These are phyloP conservation scores for Ophiodon elongatus DNA, from an alignment of 2,113 vertebrate genomes.

Conservation along the genomic window DNA sequence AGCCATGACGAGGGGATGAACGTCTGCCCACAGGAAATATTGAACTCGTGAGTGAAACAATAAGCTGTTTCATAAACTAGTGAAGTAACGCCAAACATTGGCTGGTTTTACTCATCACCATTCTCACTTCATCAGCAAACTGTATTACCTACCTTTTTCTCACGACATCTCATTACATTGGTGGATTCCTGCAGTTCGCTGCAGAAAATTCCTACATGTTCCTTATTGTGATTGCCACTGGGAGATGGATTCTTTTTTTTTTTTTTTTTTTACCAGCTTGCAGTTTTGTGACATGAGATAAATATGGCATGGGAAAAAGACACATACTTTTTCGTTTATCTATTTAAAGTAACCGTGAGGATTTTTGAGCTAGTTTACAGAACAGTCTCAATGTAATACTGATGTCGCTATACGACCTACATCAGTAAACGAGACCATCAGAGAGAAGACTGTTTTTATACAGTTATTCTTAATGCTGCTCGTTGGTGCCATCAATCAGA, in stretches of 20 bases:
- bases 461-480: too few species aligned
- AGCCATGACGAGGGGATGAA: constrained; percentile 1
- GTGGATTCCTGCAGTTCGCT: neutral
- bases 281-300: neutral
- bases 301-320: neutral
- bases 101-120: neutral
- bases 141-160: neutral
- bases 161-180: neutral
- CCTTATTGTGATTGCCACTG: too few species aligned
- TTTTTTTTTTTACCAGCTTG: neutral
- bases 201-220: neutral
- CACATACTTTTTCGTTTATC: neutral
- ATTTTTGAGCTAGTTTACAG: neutral
- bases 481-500: neutral
- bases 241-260: too few species aligned
- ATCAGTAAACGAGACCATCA: neutral
- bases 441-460: neutral
- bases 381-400: neutral
- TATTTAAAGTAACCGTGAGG: neutral
- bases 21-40: constrained; percentile 1
- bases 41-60: constrained; percentile 7
- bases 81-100: neutral
- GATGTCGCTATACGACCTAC: neutral
- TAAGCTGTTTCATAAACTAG: neutral
- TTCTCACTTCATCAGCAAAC: neutral